A percentile compares a stretch with the other conserved stretches of the same genome.
Conservation (phyloP, 2,888 invertebrate species). For the Steinernema scapterisci region DNA sequence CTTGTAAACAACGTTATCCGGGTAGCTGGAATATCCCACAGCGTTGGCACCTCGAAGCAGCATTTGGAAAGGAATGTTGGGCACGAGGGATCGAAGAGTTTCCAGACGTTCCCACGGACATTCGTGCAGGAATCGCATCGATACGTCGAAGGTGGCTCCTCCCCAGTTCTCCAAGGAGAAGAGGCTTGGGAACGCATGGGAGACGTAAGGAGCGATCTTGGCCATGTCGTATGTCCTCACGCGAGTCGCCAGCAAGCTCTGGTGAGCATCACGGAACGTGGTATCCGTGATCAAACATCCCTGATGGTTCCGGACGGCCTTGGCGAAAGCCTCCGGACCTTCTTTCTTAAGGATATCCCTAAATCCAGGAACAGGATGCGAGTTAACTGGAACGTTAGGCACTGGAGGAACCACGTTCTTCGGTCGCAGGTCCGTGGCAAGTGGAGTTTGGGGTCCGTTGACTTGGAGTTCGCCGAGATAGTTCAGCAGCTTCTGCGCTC, state of each 20-base stretch:
- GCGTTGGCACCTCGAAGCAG: constrained; percentile 95
- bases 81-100: constrained; percentile 80
- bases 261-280: constrained; percentile 87
- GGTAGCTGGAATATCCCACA: constrained; percentile 98
- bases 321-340: constrained; percentile 94
- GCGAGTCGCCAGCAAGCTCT: constrained; percentile 86
- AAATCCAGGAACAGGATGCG: constrained; percentile 74
- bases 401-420: constrained; percentile 83
- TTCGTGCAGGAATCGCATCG: constrained; percentile 92
- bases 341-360: constrained; percentile 82
- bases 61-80: constrained; percentile 93
- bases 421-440: constrained; percentile 83
- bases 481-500: constrained; percentile 90
- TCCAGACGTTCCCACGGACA: constrained; percentile 97
- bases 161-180: constrained; percentile 98
- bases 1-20: constrained; percentile 92
- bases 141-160: constrained; percentile 97
- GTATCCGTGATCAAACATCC: constrained; percentile 95
- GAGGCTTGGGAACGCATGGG: constrained; percentile 84
- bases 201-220: constrained; percentile 87
- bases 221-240: constrained; percentile 87
- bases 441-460: constrained; percentile 91
- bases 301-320: constrained; percentile 84
- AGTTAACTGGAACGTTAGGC: constrained; percentile 76
- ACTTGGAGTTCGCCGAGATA: constrained; percentile 91